Evolutionary conservation across 2,888 invertebrate species (phyloP).

Genomic region (Oscheius sp.): DNA sequence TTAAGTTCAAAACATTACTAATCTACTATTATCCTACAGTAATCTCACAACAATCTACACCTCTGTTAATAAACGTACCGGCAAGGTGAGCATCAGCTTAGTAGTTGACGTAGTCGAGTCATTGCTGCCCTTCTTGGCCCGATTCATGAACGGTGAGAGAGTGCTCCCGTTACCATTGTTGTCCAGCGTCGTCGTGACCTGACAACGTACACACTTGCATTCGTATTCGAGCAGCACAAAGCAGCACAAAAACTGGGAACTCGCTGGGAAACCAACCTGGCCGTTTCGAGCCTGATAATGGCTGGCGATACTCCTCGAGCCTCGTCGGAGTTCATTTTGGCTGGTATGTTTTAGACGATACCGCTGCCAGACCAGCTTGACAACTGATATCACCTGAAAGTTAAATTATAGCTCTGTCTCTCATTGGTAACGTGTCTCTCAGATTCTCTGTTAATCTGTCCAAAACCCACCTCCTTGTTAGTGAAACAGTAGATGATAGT

Average conservation of each 20-base stretch:
- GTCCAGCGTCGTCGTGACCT: conserved; percentile 46
- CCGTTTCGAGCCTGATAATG: conserved; percentile 68
- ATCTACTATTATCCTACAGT: neutral
- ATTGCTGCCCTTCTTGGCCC: conserved; percentile 56
- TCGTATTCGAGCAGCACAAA: conserved; percentile 6
- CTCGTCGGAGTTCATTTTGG: conserved; percentile 65
- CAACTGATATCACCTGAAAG: conserved; percentile 68
- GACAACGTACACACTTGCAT: conserved; percentile 23
- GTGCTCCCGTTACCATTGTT: conserved; percentile 36
- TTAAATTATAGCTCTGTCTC: too few relatives aligned
- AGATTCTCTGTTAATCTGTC: neutral
- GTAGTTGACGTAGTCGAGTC: conserved; percentile 51
- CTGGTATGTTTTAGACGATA: conserved; percentile 70
- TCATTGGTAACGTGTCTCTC: neutral
- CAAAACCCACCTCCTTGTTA: conserved; percentile 75
- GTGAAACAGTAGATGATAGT: conserved; percentile 77
- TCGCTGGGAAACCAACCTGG: conserved; percentile 25
- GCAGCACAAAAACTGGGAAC: neutral
- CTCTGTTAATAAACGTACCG: conserved; percentile 17
- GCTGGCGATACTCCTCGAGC: conserved; percentile 67
- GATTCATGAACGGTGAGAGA: conserved; percentile 42
- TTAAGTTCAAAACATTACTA: too few relatives aligned
- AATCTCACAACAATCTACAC: neutral
- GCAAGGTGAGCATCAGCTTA: conserved; percentile 43
- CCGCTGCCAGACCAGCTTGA: conserved; percentile 67